Conservation (phyloP, 1,140 invertebrate species). For the Ganaspis sp. region DNA sequence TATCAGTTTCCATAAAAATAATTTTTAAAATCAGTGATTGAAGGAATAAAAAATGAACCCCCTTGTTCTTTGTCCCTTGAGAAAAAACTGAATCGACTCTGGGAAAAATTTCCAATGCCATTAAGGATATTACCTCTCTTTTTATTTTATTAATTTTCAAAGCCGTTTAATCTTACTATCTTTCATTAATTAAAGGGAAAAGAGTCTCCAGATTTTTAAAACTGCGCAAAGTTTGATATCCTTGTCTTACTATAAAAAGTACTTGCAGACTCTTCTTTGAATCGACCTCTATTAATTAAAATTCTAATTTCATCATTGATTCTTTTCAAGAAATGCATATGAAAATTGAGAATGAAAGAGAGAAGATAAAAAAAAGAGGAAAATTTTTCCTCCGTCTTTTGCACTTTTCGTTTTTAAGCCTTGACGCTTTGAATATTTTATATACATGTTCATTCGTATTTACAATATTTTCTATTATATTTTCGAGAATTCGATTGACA, state of each 20-base stretch:
- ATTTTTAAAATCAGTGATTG: not conserved
- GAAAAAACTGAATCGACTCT: not conserved
- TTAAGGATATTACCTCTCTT: not conserved
- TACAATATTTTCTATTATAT: constrained; percentile 69
- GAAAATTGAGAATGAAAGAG: not conserved
- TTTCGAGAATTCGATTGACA: constrained; percentile 54
- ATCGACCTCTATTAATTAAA: not conserved
- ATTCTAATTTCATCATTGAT: not conserved
- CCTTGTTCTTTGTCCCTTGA: not conserved
- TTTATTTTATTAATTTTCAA: not conserved
- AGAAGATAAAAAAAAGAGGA: not conserved
- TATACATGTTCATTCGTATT: constrained; percentile 59
- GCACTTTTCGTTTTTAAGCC: not conserved
- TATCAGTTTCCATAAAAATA: not conserved
- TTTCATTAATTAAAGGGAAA: constrained; percentile 22
- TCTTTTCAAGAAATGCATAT: not conserved
- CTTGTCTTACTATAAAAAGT: not conserved
- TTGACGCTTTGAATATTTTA: constrained; percentile 9
- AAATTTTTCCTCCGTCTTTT: constrained; percentile 13
- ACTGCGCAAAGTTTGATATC: not conserved
- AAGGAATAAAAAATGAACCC: not conserved
- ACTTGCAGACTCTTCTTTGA: constrained; percentile 3
- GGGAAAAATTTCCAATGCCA: not conserved
- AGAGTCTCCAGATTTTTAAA: constrained; percentile 3
- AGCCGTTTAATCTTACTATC: constrained; percentile 20